These are phyloP conservation scores for Melinaea marsaeus DNA, from an alignment of 2,888 invertebrate genomes.

Conservation along the genomic window DNA sequence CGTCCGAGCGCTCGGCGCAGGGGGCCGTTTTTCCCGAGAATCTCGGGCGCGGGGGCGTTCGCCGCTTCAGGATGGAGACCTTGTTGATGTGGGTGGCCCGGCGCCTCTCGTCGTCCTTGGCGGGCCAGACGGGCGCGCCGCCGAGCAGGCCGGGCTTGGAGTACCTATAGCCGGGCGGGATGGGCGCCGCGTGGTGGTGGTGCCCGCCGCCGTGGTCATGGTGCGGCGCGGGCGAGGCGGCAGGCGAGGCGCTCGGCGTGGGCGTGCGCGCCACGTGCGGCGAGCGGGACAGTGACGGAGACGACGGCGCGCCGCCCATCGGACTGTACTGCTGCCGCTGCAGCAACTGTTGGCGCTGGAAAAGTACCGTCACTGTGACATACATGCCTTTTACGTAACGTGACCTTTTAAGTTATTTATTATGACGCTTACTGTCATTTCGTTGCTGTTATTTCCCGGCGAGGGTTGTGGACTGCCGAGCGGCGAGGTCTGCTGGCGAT, in stretches of 20 bases:
- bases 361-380: neutral
- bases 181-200: slow-evolving; percentile 72
- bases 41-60: slow-evolving; percentile 78
- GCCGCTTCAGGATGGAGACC: slow-evolving; percentile 79
- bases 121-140: slow-evolving; percentile 82
- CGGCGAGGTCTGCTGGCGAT: slow-evolving; percentile 70
- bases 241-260: slow-evolving; percentile 61
- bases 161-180: slow-evolving; percentile 79
- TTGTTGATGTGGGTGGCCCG: slow-evolving; percentile 64
- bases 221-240: slow-evolving; percentile 62
- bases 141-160: slow-evolving; percentile 80
- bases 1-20: slow-evolving; percentile 35
- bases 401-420: neutral
- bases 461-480: slow-evolving; percentile 74
- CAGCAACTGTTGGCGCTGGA: slow-evolving; percentile 68
- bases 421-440: slow-evolving; percentile 59
- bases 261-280: slow-evolving; percentile 76
- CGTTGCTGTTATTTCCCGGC: slow-evolving; percentile 65
- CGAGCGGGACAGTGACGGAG: slow-evolving; percentile 76
- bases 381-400: neutral
- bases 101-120: slow-evolving; percentile 60
- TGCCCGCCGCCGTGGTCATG: slow-evolving; percentile 57
- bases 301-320: slow-evolving; percentile 75
- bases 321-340: slow-evolving; percentile 74
- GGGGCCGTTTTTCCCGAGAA: slow-evolving; percentile 54